Percentiles rank a stretch among this genome's conserved stretches.
These are phyloP conservation scores for Synergus umbraculus DNA, from an alignment of 2,888 invertebrate species.

Conservation along the genomic window DNA sequence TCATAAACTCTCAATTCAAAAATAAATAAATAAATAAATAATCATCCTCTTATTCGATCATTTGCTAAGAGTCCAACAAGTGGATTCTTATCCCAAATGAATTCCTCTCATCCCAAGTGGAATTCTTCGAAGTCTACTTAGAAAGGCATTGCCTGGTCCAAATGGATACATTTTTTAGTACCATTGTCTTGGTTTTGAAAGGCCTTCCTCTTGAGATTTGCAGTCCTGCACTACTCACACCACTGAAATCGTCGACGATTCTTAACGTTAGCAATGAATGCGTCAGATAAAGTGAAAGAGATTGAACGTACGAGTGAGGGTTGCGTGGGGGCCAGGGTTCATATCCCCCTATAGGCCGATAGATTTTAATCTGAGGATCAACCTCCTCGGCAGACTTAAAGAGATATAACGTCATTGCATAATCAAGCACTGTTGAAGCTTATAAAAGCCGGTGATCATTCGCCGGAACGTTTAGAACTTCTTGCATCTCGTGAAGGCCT, in stretches of 20 bases:
- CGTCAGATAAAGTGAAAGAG: conserved; percentile 57
- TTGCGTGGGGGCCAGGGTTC: conserved; percentile 41
- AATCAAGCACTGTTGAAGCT: conserved; percentile 52
- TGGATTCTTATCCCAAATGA: neutral
- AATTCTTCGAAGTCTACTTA: neutral
- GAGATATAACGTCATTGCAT: conserved; percentile 58
- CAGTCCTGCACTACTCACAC: conserved; percentile 13
- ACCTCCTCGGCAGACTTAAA: conserved; percentile 46
- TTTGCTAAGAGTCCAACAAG: neutral
- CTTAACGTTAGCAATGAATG: conserved; percentile 52
- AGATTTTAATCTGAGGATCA: conserved; percentile 58
- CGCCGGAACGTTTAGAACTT: conserved; percentile 43
- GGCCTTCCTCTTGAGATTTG: conserved; percentile 9
- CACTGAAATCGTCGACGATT: conserved; percentile 15
- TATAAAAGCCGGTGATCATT: conserved; percentile 59
- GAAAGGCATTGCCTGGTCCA: neutral
- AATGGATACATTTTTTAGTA: neutral
- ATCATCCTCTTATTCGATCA: too few species aligned
- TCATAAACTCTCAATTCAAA: too few species aligned
- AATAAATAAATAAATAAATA: too few species aligned
- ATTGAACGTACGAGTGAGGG: conserved; percentile 54
- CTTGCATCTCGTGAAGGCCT: conserved; percentile 37
- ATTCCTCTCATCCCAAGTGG: neutral
- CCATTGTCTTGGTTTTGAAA: conserved; percentile 28
- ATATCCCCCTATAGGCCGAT: conserved; percentile 25